Evolutionary conservation across 2,888 invertebrate genomes (phyloP), one percentile per base, ranked within the genome.

Genomic region (Maniola hyperantus): DNA sequence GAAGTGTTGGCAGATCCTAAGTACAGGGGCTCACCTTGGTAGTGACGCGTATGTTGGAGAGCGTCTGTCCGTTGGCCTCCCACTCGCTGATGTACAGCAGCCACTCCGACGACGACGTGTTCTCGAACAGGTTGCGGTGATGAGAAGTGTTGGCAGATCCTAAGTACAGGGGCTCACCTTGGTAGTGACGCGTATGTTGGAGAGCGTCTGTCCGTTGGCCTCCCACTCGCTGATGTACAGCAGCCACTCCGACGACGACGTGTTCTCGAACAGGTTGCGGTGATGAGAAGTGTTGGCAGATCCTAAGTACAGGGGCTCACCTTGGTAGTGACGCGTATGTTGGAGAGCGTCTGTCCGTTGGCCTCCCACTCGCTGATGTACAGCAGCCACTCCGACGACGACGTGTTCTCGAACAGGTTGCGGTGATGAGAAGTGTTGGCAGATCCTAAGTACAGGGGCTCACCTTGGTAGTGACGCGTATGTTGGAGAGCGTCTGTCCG

Each of bases 141-240:
- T n/a, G 18, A 13, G 15, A 7, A 1, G 6, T 6, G 15, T 26
- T 26, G 4, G 46, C 5, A n/a, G 46, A 7, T n/a, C n/a, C 6
- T 8, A n/a, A 11, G 11, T 6, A 2, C 20, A 8, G 1, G 5
- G 50, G 0, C 26, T 36, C 76, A 97, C 97, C 93, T 98, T 97
- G 10, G 98, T 98, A 67, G 97, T 98, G 64, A 96, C 97, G 66
- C 97, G 94, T 71, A 98, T 97, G 89, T 98, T 98, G 81, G 97
- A 97, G 69, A 96, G 95, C 74, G 94, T 94, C 78, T 95, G 95
- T 13, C 95, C 95, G 76, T 94, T 94, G 80, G 94, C 94, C 54
- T 95, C 94, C 98, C 98, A 98, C 88, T 98, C 98, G 61, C 97
- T 97, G 84, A 98, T 98, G 91, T 98, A 98, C 77, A 98, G 92